A percentile compares a stretch with the other conserved stretches of the same genome.
phyloP scores from a whole-genome alignment of 2,113 vertebrate genomes.

The Castor canadensis region DNA sequence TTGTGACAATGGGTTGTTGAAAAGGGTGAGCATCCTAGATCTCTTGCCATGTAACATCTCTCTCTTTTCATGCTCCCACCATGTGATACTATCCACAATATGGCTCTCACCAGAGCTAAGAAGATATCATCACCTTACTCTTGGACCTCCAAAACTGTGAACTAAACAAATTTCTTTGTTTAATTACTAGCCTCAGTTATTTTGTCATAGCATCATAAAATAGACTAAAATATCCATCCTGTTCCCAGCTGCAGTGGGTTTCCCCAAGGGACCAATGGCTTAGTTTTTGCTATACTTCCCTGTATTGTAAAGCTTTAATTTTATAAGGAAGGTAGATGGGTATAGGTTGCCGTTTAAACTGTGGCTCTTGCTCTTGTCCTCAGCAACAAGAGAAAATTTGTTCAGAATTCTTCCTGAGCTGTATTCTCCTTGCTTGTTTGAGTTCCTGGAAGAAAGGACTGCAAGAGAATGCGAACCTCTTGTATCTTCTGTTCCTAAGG shows the following conservation, averaged over 20 bases:
- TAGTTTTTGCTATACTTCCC: neutral
- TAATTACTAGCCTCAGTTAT: too few relatives aligned
- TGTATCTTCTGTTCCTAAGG: neutral
- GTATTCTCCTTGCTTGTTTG: neutral
- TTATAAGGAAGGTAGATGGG: neutral
- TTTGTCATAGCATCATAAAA: too few relatives aligned
- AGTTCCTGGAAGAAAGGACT: neutral
- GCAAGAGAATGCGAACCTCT: neutral
- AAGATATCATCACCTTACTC: neutral
- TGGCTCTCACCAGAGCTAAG: neutral
- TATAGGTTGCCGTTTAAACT: neutral
- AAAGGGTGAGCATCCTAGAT: neutral
- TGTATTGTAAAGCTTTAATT: neutral
- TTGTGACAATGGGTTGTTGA: neutral
- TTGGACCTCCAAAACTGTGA: neutral
- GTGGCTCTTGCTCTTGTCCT: neutral
- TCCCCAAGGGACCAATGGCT: neutral
- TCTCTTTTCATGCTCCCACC: neutral
- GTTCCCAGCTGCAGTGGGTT: neutral
- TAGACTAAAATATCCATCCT: neutral
- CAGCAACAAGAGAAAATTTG: neutral
- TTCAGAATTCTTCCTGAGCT: neutral
- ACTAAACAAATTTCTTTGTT: neutral
- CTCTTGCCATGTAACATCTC: neutral
- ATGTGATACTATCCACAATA: neutral